Conservation (phyloP, 2,797 vertebrate species). For the Strix occidentalis region DNA sequence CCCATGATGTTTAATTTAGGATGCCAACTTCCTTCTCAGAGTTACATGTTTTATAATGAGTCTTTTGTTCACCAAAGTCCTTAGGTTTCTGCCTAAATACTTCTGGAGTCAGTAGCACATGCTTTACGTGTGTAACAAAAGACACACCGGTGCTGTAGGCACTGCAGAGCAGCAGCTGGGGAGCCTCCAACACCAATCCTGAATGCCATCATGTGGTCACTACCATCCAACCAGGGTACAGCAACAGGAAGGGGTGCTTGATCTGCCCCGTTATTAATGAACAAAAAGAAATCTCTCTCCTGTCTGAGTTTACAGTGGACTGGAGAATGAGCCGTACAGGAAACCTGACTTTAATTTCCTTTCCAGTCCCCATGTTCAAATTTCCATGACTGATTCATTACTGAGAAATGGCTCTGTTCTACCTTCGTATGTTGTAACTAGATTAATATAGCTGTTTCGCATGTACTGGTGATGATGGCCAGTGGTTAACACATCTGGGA, state of each 20-base stretch:
- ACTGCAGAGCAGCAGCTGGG: background rate
- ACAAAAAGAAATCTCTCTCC: background rate
- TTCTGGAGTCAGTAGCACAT: background rate
- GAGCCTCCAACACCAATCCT: background rate
- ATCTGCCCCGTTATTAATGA: background rate
- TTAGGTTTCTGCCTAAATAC: background rate
- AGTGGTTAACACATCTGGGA: constrained; percentile 24
- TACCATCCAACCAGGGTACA: rapidly evolving
- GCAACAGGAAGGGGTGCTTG: background rate
- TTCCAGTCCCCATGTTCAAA: background rate
- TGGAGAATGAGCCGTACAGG: background rate
- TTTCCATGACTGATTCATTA: constrained; percentile 35
- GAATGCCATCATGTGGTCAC: rapidly evolving
- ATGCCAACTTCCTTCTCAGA: background rate
- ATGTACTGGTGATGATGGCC: background rate
- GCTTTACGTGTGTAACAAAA: background rate
- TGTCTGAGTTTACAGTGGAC: background rate
- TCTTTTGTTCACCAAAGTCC: background rate
- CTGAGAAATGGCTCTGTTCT: background rate
- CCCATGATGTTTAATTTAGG: background rate
- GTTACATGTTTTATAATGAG: background rate
- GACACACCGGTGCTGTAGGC: background rate
- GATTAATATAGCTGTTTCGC: background rate
- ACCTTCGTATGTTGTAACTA: background rate
- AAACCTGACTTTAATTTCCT: constrained; percentile 22